Conservation (phyloP, 2,888 invertebrate species). For the Plebejus argus region DNA sequence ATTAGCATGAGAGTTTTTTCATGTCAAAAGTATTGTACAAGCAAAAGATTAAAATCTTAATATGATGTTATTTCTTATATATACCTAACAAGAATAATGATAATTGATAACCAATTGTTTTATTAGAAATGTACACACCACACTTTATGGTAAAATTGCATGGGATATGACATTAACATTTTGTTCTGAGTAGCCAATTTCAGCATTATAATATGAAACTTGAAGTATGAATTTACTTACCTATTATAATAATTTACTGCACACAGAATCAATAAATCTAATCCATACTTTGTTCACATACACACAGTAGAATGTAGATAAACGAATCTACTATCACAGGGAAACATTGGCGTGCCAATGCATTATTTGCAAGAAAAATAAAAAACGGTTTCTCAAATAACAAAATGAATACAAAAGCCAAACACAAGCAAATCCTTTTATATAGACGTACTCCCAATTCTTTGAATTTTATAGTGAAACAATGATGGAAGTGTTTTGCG, state of each 20-base stretch:
- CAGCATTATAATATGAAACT: neutral
- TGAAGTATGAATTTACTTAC: neutral
- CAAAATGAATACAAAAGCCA: neutral
- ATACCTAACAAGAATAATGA: too few species aligned
- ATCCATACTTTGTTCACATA: conserved; percentile 13
- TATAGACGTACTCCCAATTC: conserved; percentile 34
- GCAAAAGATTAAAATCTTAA: too few species aligned
- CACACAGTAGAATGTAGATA: neutral
- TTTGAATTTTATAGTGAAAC: conserved; percentile 38
- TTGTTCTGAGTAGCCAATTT: neutral
- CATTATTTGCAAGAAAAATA: neutral
- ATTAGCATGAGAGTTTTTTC: too few species aligned
- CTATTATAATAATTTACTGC: neutral
- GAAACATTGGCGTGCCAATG: neutral
- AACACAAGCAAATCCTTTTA: conserved; percentile 32
- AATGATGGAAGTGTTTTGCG: conserved; percentile 43
- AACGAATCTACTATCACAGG: neutral
- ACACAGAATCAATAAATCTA: conserved; percentile 1
- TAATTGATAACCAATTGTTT: too few species aligned
- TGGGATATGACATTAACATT: neutral
- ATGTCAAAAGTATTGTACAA: too few species aligned
- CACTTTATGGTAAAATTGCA: neutral
- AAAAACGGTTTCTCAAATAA: conserved; percentile 3
- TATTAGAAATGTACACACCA: too few species aligned
- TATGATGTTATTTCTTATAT: too few species aligned